Base-by-base conservation (phyloP, 1,140 invertebrate species). In the Drosophila jambulina region DNA sequence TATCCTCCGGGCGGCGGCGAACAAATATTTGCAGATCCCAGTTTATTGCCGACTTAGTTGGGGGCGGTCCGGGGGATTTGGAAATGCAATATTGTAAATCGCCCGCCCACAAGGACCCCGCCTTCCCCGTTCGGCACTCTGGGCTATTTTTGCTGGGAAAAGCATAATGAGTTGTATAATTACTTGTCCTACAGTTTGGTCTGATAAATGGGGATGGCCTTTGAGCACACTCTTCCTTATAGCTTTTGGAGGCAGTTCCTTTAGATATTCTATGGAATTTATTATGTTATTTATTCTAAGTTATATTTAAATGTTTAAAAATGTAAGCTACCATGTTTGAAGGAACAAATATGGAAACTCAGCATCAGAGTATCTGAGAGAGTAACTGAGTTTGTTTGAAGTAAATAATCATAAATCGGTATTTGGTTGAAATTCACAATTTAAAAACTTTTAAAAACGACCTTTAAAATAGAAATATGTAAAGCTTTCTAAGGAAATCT, bases 11-110 rank as follows among this genome's bases (percentile, higher is more conserved):
- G 21, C 17, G 38, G 51, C 32, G 45, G 40, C 38, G 19, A 58
- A 63, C 76, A 78, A 78, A 78, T 78, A 78, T 78, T 78, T 78
- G 75, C 76, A 71, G 75, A 78, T 78, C 58, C 51, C 76, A 78
- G 76, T 78, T 78, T 78, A 78, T 78, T 51, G 75, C 38, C 58
- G 23, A 61, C 53, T 68, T 43, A 69, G 46, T 36, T 42, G 27
- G 58, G 19, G 59, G 34, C 45, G 63, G 34, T 21, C 8, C 27
- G 54, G 58, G 59, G 49, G 34, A 77, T 78, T 78, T 69, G 51
- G 32, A 78, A 78, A 69, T 78, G 75, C 75, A 78, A 78, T 78
- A 69, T 42, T 68, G 57, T 77, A 77, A 77, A 77, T 77, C 36
- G 34, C 29, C 19, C 36, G 67, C 27, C 65, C 65, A 49, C 43